phyloP scores from a whole-genome alignment of 2,797 vertebrate species.

The Pyrocephalus nanus region DNA sequence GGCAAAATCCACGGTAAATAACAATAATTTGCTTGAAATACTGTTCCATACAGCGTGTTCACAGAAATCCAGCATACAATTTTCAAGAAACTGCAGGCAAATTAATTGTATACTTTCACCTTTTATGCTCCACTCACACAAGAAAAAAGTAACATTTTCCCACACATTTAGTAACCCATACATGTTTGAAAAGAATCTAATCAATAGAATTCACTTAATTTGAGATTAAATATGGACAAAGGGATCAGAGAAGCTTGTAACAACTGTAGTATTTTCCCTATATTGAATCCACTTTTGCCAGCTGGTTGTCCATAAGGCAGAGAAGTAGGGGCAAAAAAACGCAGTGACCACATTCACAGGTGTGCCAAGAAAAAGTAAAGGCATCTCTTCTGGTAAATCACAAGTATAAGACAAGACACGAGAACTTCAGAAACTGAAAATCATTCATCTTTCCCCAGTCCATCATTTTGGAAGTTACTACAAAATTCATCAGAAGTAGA shows the following conservation, averaged over 20 bases:
- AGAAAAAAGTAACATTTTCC: constrained; percentile 71
- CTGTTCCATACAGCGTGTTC: constrained; percentile 66
- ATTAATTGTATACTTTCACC: constrained; percentile 80
- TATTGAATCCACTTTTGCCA: constrained; percentile 26
- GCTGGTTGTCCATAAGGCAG: constrained; percentile 39
- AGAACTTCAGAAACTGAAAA: constrained; percentile 71
- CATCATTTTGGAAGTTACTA: constrained; percentile 61
- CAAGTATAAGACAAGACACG: constrained; percentile 42
- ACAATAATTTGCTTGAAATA: constrained; percentile 79
- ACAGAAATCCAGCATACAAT: constrained; percentile 79
- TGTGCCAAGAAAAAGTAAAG: not conserved
- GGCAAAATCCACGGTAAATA: constrained; percentile 77
- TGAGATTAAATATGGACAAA: constrained; percentile 72
- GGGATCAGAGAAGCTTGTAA: constrained; percentile 34
- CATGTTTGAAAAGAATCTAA: constrained; percentile 71
- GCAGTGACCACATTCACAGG: not conserved
- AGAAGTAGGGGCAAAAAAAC: not conserved
- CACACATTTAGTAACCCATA: constrained; percentile 49
- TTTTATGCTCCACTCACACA: constrained; percentile 66
- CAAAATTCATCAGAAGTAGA: constrained; percentile 67
- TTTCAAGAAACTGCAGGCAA: constrained; percentile 74
- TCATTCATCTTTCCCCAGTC: constrained; percentile 62
- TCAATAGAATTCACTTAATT: constrained; percentile 75
- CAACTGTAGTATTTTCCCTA: constrained; percentile 28
- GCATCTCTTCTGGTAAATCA: constrained; percentile 19